phyloP scores from a whole-genome alignment of 2,797 vertebrate genomes.

The Ctenosaura bakeri region DNA sequence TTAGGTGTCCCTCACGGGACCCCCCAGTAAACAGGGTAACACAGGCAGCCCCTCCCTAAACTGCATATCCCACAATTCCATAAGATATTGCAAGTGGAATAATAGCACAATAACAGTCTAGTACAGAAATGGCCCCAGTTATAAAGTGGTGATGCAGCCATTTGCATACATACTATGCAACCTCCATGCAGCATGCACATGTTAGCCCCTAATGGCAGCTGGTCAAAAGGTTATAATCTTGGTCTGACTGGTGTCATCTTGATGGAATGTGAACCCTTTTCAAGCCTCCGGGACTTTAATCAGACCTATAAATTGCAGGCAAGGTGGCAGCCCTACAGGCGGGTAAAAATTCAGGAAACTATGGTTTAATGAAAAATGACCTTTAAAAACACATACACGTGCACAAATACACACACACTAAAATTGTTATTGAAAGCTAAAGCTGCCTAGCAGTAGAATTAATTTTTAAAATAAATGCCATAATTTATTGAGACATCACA shows the following conservation, averaged over 20 bases:
- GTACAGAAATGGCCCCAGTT: no score
- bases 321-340: not conserved
- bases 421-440: constrained; percentile 31
- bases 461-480: constrained; percentile 31
- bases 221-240: not conserved
- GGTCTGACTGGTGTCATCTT: not conserved
- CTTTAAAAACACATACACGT: not conserved
- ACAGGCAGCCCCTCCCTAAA: no score
- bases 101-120: no score
- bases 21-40: no score
- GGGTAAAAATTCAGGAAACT: not conserved
- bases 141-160: not conserved
- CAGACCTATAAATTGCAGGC: not conserved
- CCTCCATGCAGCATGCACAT: not conserved
- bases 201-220: not conserved
- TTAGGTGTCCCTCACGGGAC: no score
- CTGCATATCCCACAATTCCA: no score
- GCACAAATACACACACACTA: constrained; percentile 19
- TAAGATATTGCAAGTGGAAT: no score
- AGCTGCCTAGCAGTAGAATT: constrained; percentile 17
- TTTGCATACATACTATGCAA: not conserved
- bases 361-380: not conserved
- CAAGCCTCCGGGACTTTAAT: no score
- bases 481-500: constrained; percentile 21
- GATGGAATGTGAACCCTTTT: not conserved